phyloP scores from a whole-genome alignment of 2,113 vertebrate species.

The Craseonycteris thonglongyai region DNA sequence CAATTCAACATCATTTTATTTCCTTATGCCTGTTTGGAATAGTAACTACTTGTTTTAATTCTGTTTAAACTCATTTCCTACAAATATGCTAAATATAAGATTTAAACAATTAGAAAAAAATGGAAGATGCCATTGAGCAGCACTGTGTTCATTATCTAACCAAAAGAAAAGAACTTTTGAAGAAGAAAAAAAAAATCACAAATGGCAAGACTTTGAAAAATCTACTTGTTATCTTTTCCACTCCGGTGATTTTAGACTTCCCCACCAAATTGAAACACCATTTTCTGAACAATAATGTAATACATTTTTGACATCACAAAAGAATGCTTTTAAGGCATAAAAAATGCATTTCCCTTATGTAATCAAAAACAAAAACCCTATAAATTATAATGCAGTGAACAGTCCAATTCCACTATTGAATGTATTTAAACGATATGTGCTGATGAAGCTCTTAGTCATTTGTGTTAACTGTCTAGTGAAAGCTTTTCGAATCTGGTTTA shows the following conservation, averaged over 20 bases:
- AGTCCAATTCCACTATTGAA: slow-evolving; percentile 73
- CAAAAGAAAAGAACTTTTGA: slow-evolving; percentile 53
- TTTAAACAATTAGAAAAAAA: slow-evolving; percentile 62
- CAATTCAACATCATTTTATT: slow-evolving; percentile 57
- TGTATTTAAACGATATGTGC: slow-evolving; percentile 75
- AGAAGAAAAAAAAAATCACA: slow-evolving; percentile 54
- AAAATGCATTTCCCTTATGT: slow-evolving; percentile 79
- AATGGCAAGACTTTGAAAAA: slow-evolving; percentile 73
- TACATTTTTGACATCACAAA: slow-evolving; percentile 72
- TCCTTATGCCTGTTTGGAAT: slow-evolving; percentile 62
- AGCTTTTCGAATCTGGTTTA: slow-evolving; percentile 75
- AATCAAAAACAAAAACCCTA: slow-evolving; percentile 80
- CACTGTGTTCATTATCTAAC: slow-evolving; percentile 68
- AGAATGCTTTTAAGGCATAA: slow-evolving; percentile 75
- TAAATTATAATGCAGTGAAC: slow-evolving; percentile 79
- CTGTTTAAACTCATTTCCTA: slow-evolving; percentile 67
- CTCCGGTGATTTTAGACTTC: slow-evolving; percentile 72
- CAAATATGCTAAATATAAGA: slow-evolving; percentile 66
- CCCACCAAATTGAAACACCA: slow-evolving; percentile 74
- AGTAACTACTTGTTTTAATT: slow-evolving; percentile 69
- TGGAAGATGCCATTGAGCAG: slow-evolving; percentile 38
- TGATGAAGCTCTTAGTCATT: slow-evolving; percentile 77
- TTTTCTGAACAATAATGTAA: slow-evolving; percentile 77
- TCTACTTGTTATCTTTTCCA: slow-evolving; percentile 77
- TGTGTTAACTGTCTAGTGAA: slow-evolving; percentile 77